These are phyloP conservation scores for Gymnoscopelus microlampas DNA, from an alignment of 2,797 vertebrate genomes.

Conservation along the genomic window DNA sequence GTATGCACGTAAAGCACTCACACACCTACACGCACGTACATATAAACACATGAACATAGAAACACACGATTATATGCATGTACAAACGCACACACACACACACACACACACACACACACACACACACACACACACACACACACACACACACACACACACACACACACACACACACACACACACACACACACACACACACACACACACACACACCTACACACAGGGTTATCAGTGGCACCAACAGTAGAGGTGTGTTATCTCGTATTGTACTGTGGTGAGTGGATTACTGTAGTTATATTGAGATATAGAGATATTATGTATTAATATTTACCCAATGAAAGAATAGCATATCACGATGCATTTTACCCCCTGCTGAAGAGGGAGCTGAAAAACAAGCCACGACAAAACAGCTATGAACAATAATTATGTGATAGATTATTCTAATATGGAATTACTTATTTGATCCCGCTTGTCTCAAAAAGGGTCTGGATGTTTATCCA, in stretches of 20 bases:
- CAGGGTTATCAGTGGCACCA: slow-evolving; percentile 24
- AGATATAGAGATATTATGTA: slow-evolving; percentile 3
- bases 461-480: no score
- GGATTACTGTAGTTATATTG: slow-evolving; percentile 25
- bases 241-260: neutral
- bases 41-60: neutral
- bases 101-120: no score
- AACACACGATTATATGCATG: neutral
- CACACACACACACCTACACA: neutral
- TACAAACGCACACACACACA: no score
- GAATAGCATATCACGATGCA: no score
- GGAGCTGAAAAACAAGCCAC: no score
- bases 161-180: neutral
- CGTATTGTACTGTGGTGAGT: slow-evolving; percentile 8
- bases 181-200: neutral
- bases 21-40: neutral
- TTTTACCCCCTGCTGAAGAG: no score
- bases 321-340: neutral
- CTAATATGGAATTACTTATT: no score
- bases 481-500: no score
- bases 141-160: neutral
- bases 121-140: neutral
- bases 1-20: neutral
- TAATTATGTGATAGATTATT: no score
- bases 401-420: no score